Evolutionary conservation across 1,140 invertebrate species (phyloP).

Genomic region (Camponotus floridanus): DNA sequence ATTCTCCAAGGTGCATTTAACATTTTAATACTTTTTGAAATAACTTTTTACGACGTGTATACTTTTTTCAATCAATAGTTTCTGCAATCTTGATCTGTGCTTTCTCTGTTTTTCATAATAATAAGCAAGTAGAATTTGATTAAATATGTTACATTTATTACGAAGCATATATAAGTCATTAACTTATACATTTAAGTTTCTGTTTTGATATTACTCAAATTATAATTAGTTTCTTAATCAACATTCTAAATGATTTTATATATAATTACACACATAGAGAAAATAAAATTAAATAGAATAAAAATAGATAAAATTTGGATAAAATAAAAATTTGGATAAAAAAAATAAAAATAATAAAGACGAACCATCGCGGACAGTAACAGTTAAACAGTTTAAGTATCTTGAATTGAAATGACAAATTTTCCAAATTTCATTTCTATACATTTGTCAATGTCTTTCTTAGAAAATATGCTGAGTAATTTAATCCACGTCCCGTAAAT

Average conservation of each 20-base stretch:
- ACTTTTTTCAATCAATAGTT: not conserved
- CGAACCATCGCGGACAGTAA: not conserved
- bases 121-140: not conserved
- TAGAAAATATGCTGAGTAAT: too few species aligned
- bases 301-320: not conserved
- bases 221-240: not conserved
- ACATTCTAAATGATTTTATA: not conserved
- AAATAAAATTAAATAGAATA: not conserved
- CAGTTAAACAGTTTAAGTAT: not conserved
- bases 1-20: constrained; percentile 1
- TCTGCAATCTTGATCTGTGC: not conserved
- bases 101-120: not conserved
- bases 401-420: not conserved
- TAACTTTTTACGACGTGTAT: not conserved
- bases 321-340: not conserved
- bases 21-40: not conserved
- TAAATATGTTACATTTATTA: not conserved
- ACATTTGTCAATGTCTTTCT: not conserved
- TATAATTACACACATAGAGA: not conserved
- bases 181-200: not conserved
- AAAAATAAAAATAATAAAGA: too few species aligned
- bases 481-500: not conserved
- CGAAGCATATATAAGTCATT: not conserved
- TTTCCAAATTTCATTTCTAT: not conserved
- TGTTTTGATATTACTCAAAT: not conserved